phyloP scores from a whole-genome alignment of 2,113 vertebrate species.

The Plotosus lineatus region DNA sequence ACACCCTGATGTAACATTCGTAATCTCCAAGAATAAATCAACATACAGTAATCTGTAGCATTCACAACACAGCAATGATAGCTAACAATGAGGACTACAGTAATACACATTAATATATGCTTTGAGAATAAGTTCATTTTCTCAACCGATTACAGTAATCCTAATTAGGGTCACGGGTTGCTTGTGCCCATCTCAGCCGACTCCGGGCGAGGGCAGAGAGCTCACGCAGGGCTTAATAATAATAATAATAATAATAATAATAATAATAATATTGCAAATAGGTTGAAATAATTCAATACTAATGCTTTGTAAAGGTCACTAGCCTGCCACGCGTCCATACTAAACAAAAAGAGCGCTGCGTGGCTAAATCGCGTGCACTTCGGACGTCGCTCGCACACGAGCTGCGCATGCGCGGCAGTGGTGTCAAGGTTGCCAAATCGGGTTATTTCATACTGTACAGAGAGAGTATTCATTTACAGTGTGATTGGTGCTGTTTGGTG shows the following conservation, averaged over 20 bases:
- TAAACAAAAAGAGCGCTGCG: not conserved
- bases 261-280: not conserved
- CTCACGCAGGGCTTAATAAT: no score
- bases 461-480: no score
- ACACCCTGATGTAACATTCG: not conserved
- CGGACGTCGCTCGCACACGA: not conserved
- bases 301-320: not conserved
- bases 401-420: not conserved
- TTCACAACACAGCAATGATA: not conserved
- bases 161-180: no score
- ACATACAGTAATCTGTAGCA: not conserved
- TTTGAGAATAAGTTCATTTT: no score
- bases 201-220: no score
- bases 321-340: not conserved
- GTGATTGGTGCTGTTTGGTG: no score
- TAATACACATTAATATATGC: no score
- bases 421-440: not conserved
- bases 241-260: not conserved
- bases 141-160: no score
- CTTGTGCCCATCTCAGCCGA: no score
- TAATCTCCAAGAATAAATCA: not conserved
- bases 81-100: no score
- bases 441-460: no score
- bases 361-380: not conserved
- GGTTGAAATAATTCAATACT: not conserved